Base-by-base conservation (phyloP, 2,888 invertebrate genomes). In the Branchellion lobata region DNA sequence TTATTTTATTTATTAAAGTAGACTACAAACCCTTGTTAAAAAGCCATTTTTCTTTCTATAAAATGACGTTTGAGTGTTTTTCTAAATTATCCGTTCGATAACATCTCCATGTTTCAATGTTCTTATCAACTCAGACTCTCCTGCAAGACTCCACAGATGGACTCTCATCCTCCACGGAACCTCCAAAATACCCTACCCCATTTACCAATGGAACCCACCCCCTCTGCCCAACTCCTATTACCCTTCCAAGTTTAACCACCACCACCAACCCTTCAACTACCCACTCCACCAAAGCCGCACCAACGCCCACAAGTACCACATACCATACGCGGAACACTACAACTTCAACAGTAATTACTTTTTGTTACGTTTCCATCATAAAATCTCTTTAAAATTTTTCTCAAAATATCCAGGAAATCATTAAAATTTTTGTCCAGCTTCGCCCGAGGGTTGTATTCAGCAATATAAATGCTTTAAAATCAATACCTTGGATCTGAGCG, bases 161-260 rank as follows among this genome's bases (percentile, higher is more conserved):
- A 77, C 80, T 1, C 40, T 80, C 53, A 76, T 80, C 3, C 21
- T 80, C 0, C 77, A 80, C n/a, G 80, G 80, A 1, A 80, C 80
- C 1, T 31, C 31, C 29, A 27, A 33, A 31, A 36, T 65, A 31
- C 80, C 80, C 0, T 77, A 69, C 69, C 34, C 69, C n/a, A 14
- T 24, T 57, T 24, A 57, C 61, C 14, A 57, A 24, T 57, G 61
- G 61, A 57, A 57, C 61, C 61, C 61, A 3, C 61, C 21, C n/a
- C n/a, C 61, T n/a, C 61, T n/a, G 3, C 5, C n/a, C 61, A 57
- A 18, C n/a, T 57, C 61, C 24, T 24, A 24, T n/a, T 57, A 14
- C n/a, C 21, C 61, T n/a, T 24, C 21, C 61, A 57, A 57, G 61
- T 57, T 24, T n/a, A 57, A 24, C 61, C 61, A 57, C 61, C 61